A percentile compares a stretch with the other conserved stretches of the same genome.
Conservation (phyloP, 2,888 invertebrate species). For the Hydrotaea diabolus region DNA sequence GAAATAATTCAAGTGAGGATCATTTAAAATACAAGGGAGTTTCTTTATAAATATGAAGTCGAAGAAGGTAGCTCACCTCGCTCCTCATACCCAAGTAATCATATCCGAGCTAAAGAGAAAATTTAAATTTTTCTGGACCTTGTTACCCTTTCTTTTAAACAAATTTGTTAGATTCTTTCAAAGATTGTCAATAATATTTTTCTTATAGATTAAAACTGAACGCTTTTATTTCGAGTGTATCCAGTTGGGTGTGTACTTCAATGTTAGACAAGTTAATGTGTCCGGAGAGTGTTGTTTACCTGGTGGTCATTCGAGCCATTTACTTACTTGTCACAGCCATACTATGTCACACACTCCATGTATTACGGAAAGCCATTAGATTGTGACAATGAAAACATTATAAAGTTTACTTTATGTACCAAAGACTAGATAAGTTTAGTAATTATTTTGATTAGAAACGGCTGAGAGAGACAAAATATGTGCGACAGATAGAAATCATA, state of each 20-base stretch:
- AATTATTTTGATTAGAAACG: slow-evolving; percentile 22
- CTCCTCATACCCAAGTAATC: too few species aligned
- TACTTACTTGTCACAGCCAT: slow-evolving; percentile 20
- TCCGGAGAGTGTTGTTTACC: not conserved
- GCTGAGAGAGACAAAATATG: slow-evolving; percentile 5
- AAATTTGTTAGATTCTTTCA: too few species aligned
- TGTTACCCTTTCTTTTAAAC: too few species aligned
- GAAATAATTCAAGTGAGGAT: too few species aligned
- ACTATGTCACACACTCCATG: slow-evolving; percentile 2
- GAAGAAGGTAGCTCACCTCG: too few species aligned
- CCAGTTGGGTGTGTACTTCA: not conserved
- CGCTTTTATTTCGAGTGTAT: not conserved
- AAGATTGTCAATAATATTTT: too few species aligned
- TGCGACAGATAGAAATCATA: slow-evolving; percentile 40
- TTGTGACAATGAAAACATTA: slow-evolving; percentile 57
- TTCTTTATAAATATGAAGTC: too few species aligned
- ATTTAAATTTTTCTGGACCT: too few species aligned
- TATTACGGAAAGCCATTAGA: slow-evolving; percentile 31
- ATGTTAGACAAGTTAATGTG: not conserved
- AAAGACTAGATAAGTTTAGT: slow-evolving; percentile 23
- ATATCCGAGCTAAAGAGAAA: too few species aligned
- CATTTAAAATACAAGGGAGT: too few species aligned
- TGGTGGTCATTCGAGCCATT: slow-evolving; percentile 24
- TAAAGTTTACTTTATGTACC: slow-evolving; percentile 37
- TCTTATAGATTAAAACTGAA: not conserved